Percentiles rank a stretch among this genome's conserved stretches.
phyloP scores from a whole-genome alignment of 2,113 vertebrate genomes.

The Cavia aperea region DNA sequence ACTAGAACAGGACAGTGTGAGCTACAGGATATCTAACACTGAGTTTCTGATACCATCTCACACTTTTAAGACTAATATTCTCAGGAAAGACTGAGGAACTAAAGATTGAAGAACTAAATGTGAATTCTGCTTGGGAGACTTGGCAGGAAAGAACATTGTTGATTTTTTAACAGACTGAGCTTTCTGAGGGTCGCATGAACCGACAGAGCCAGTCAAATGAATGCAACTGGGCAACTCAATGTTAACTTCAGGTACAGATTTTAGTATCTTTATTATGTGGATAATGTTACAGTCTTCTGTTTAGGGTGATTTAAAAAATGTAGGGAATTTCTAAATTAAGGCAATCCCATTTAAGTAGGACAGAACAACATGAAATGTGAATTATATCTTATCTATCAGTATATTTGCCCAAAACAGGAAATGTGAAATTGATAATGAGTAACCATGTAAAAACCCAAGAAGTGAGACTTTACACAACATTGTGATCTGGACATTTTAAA shows the following conservation, averaged over 20 bases:
- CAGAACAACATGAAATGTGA: not conserved
- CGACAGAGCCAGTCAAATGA: not conserved
- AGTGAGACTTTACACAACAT: not conserved
- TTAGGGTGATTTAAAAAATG: not conserved
- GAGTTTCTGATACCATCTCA: not conserved
- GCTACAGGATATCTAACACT: not conserved
- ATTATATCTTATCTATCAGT: too few relatives aligned
- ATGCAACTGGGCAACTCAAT: not conserved
- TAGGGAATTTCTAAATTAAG: not conserved
- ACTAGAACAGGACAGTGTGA: not conserved
- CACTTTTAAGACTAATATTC: not conserved
- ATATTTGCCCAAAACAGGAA: not conserved
- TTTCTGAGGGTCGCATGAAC: not conserved
- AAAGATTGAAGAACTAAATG: not conserved
- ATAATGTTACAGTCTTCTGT: not conserved
- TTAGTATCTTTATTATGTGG: not conserved
- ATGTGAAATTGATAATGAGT: not conserved
- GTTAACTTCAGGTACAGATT: not conserved
- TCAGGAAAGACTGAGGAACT: not conserved
- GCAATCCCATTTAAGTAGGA: not conserved
- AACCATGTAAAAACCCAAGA: not conserved
- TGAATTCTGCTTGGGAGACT: not conserved
- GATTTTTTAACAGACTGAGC: not conserved
- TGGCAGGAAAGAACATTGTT: not conserved
- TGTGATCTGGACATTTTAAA: not conserved